Conservation (phyloP, 2,888 invertebrate genomes). For the Drosophila dives region DNA sequence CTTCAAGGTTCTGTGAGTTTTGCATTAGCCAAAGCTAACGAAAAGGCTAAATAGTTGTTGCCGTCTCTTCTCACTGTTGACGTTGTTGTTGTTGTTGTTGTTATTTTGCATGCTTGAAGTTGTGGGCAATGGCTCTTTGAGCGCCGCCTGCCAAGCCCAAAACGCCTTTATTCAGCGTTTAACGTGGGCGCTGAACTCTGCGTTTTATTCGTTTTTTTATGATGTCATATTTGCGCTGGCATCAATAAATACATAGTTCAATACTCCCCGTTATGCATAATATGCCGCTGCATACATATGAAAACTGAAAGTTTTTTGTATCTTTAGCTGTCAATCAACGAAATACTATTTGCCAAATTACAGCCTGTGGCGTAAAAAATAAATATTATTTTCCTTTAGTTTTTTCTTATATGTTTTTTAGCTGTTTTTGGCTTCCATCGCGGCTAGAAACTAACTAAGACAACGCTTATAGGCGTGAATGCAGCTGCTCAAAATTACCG, state of each 20-base stretch:
- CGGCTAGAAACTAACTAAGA: constrained; percentile 8
- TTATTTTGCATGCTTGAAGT: constrained; percentile 13
- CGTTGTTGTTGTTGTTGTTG: background rate
- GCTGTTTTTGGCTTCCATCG: background rate
- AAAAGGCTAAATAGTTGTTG: constrained; percentile 46
- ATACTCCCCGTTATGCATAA: constrained; percentile 46
- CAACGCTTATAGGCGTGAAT: background rate
- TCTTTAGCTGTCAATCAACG: constrained; percentile 17
- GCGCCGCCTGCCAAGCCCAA: constrained; percentile 53
- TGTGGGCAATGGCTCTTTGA: constrained; percentile 41
- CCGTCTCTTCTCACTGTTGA: constrained; percentile 16
- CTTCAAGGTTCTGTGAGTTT: constrained; percentile 75
- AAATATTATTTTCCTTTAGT: background rate
- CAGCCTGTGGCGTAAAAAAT: background rate
- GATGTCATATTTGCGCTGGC: constrained; percentile 56
- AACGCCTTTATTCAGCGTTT: constrained; percentile 31
- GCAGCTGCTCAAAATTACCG: constrained; percentile 44
- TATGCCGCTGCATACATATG: background rate
- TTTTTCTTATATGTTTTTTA: background rate
- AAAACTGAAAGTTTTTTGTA: constrained; percentile 49
- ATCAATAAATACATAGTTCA: constrained; percentile 43
- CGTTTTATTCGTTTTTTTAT: constrained; percentile 32
- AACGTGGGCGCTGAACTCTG: constrained; percentile 38
- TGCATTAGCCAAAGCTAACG: constrained; percentile 70
- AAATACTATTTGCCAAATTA: background rate